A percentile compares a stretch with the other conserved stretches of the same genome.
Conservation (phyloP, 1,140 invertebrate genomes). For the Drosophila bocki region DNA sequence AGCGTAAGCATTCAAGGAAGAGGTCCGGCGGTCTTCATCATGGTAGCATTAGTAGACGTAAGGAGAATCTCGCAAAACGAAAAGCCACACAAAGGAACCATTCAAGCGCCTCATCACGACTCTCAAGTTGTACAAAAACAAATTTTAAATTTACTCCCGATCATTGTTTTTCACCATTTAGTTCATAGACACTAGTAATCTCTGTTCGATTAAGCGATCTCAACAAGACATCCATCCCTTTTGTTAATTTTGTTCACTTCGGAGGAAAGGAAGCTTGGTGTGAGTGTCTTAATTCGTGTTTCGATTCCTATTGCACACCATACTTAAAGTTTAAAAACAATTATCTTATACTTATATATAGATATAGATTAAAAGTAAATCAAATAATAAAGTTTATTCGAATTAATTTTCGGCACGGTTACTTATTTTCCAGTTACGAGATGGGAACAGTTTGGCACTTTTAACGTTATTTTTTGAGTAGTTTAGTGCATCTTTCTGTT, state of each 20-base stretch:
- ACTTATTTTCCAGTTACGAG: too few relatives aligned
- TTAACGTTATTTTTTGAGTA: too few relatives aligned
- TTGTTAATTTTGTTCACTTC: constrained; percentile 57
- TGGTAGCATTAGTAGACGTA: constrained; percentile 45
- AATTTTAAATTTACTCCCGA: constrained; percentile 25
- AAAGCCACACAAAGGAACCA: constrained; percentile 37
- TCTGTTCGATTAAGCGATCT: constrained; percentile 69
- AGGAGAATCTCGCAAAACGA: constrained; percentile 41
- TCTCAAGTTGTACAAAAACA: constrained; percentile 64
- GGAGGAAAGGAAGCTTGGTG: constrained; percentile 25
- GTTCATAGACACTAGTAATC: constrained; percentile 34
- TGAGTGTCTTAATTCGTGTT: constrained; percentile 59
- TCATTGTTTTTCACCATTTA: constrained; percentile 50
- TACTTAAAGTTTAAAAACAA: constrained; percentile 49
- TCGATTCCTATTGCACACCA: constrained; percentile 53
- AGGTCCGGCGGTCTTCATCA: constrained; percentile 23
- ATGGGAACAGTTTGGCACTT: too few relatives aligned
- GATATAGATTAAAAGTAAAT: constrained; percentile 23
- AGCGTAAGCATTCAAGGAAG: constrained; percentile 35
- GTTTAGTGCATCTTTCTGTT: too few relatives aligned
- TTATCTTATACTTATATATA: constrained; percentile 32
- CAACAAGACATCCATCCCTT: constrained; percentile 37
- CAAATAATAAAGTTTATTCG: constrained; percentile 32
- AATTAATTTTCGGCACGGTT: neutral
- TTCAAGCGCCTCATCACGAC: constrained; percentile 73